Evolutionary conservation across 37 sponge, comb jelly and placozoan species (phyloP).

Genomic region (Dysidea cf. avara): DNA sequence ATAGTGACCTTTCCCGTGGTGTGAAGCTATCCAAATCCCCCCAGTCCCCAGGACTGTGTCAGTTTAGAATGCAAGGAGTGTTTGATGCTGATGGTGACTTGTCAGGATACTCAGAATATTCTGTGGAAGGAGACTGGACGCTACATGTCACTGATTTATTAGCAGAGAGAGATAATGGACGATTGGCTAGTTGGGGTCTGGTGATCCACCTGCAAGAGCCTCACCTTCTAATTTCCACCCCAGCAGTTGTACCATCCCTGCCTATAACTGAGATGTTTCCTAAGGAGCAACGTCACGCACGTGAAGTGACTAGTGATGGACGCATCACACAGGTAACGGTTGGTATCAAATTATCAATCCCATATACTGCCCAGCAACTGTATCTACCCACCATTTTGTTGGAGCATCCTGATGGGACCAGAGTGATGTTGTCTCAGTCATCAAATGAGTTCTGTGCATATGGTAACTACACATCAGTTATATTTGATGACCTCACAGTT

Average conservation of each 20-base stretch:
- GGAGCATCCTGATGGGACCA: conserved; percentile 83
- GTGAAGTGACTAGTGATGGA: conserved; percentile 58
- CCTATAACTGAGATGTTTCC: background rate
- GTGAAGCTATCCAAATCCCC: conserved; percentile 49
- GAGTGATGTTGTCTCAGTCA: conserved; percentile 47
- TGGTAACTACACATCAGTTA: conserved; percentile 80
- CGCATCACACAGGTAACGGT: conserved; percentile 65
- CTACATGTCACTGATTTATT: conserved; percentile 73
- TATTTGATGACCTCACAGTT: conserved; percentile 70
- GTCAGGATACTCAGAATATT: conserved; percentile 42
- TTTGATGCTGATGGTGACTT: conserved; percentile 68
- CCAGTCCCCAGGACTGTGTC: conserved; percentile 78
- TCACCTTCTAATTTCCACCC: conserved; percentile 51
- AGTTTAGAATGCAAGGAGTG: conserved; percentile 69
- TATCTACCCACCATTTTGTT: conserved; percentile 71
- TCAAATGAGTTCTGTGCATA: conserved; percentile 53
- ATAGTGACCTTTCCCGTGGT: conserved; percentile 35
- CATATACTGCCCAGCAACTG: conserved; percentile 34
- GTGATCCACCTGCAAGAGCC: conserved; percentile 78
- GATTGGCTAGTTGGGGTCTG: conserved; percentile 70
- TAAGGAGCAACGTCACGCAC: conserved; percentile 22
- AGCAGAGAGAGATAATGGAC: conserved; percentile 69
- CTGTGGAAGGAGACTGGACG: conserved; percentile 73
- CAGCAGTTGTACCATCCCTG: conserved; percentile 73
- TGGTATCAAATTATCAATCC: conserved; percentile 57